Conservation (phyloP, 2,113 vertebrate species). For the Pipa parva region DNA sequence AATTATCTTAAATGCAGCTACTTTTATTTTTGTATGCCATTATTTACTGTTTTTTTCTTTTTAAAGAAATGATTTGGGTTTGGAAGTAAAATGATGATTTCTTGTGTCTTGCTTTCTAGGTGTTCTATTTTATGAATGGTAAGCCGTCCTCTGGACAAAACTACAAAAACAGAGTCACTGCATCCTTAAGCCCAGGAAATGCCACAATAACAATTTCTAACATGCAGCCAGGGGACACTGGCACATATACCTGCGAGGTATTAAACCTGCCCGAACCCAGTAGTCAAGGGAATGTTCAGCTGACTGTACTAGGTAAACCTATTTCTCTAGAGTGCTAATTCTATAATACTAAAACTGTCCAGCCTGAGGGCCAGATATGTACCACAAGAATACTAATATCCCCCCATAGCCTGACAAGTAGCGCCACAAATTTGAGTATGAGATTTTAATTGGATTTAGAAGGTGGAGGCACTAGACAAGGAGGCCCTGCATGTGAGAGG, state of each 20-base stretch:
- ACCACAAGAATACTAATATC: no score
- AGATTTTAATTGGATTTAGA: neutral
- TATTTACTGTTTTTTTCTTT: no score
- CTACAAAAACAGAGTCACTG: constrained; percentile 64
- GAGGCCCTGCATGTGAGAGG: no score
- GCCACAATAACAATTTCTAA: constrained; percentile 72
- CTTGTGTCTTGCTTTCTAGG: constrained; percentile 56
- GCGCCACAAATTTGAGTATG: no score
- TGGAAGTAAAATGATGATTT: neutral
- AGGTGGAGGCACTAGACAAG: no score
- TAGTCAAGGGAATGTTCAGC: constrained; percentile 54
- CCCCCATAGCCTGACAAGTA: neutral
- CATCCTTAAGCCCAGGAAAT: constrained; percentile 59
- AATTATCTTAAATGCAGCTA: no score
- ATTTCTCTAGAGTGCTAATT: no score
- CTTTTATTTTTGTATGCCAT: no score
- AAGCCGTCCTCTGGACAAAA: constrained; percentile 41
- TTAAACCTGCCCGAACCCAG: constrained; percentile 63
- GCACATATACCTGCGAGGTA: constrained; percentile 74
- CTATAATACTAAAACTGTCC: no score
- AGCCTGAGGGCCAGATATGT: no score
- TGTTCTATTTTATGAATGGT: constrained; percentile 61
- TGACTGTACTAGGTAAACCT: constrained; percentile 74
- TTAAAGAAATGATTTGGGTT: no score
- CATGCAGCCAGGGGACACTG: constrained; percentile 71